phyloP scores from a whole-genome alignment of 2,113 vertebrate species.

The Hippocampus abdominalis region DNA sequence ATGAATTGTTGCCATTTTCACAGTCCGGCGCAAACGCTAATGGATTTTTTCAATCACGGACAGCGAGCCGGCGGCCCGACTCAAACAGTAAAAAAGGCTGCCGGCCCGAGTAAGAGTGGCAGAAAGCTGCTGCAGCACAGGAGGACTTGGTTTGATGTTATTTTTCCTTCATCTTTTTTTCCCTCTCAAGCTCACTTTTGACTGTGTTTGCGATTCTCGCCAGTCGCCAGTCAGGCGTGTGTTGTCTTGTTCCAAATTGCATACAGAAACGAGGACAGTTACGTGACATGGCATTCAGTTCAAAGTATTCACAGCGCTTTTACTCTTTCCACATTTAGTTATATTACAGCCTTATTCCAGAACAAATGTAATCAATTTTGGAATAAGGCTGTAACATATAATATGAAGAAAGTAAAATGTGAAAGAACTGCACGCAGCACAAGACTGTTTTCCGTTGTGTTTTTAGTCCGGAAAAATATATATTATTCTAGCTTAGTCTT shows the following conservation, averaged over 20 bases:
- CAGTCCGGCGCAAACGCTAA: slow-evolving; percentile 65
- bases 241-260: background rate
- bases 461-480: too few relatives aligned
- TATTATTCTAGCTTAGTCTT: too few relatives aligned
- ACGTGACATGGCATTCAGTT: slow-evolving; percentile 30
- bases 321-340: background rate
- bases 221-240: background rate
- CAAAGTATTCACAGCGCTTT: background rate
- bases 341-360: background rate
- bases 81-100: slow-evolving; percentile 55
- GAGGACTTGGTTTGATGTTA: slow-evolving; percentile 16
- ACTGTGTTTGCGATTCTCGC: slow-evolving; percentile 20
- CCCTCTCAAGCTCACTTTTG: slow-evolving; percentile 19
- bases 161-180: background rate
- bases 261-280: slow-evolving; percentile 10
- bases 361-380: background rate
- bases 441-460: too few relatives aligned
- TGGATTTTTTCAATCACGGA: slow-evolving; percentile 54
- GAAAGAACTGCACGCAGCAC: too few relatives aligned
- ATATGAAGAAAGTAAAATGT: too few relatives aligned
- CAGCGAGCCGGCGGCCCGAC: slow-evolving; percentile 48
- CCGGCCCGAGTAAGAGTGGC: slow-evolving; percentile 31
- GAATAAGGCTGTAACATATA: too few relatives aligned
- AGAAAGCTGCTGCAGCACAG: slow-evolving; percentile 18
- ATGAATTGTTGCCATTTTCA: slow-evolving; percentile 64